Evolutionary conservation across 2,797 vertebrate genomes (phyloP).

Genomic region (Margarornis squamiger): DNA sequence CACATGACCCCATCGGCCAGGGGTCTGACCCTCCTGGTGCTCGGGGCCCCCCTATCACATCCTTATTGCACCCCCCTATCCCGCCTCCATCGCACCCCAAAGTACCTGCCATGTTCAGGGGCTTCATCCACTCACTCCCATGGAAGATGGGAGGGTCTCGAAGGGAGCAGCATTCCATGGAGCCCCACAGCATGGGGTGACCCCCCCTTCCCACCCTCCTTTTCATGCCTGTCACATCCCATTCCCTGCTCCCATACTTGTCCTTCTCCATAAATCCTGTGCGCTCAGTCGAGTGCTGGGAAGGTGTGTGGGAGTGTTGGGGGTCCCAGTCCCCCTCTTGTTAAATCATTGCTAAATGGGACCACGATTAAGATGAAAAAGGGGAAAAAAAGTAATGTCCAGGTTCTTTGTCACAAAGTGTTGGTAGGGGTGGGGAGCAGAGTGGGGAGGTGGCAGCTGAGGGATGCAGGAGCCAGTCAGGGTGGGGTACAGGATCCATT

Average conservation of each 20-base stretch:
- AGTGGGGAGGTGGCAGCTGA: neutral
- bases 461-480: neutral
- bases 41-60: neutral
- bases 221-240: neutral
- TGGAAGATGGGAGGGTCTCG: neutral
- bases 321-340: neutral
- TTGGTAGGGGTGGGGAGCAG: constrained; percentile 67
- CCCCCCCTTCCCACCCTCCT: neutral
- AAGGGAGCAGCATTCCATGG: neutral
- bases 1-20: neutral
- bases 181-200: neutral
- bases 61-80: neutral
- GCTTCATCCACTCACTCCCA: neutral
- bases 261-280: constrained; percentile 71
- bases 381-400: constrained; percentile 66
- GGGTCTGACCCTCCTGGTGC: neutral
- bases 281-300: constrained; percentile 72
- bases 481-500: neutral
- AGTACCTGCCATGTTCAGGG: neutral
- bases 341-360: constrained; percentile 67
- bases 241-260: neutral
- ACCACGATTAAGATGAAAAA: constrained; percentile 76
- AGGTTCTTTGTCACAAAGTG: constrained; percentile 78
- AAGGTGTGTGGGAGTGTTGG: neutral
- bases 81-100: neutral